These are phyloP conservation scores for Solenodon paradoxus DNA, from an alignment of 2,113 vertebrate genomes.

Conservation along the genomic window DNA sequence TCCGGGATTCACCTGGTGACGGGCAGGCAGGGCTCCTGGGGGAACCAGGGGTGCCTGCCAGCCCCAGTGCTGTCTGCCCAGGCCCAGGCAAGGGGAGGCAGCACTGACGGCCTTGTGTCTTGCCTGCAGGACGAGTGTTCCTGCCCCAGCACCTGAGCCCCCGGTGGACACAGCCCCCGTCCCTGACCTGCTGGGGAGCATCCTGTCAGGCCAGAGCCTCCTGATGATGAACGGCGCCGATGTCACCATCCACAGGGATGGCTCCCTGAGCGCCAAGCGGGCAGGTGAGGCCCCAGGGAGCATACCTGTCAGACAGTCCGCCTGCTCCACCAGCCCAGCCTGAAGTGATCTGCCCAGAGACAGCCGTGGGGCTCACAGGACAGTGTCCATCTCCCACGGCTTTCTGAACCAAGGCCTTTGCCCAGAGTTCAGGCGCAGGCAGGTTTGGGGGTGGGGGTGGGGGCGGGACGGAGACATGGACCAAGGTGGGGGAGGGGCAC, in stretches of 20 bases:
- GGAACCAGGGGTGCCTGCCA: neutral
- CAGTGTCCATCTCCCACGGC: too few species aligned
- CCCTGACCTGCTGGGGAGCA: slow-evolving; percentile 95
- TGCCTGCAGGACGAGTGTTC: slow-evolving; percentile 76
- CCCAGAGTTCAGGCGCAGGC: too few species aligned
- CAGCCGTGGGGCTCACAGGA: too few species aligned
- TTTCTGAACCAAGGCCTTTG: too few species aligned
- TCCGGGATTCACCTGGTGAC: too few species aligned
- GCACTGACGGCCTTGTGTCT: neutral
- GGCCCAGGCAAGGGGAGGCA: fast-evolving
- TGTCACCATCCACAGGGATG: slow-evolving; percentile 94
- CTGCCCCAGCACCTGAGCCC: slow-evolving; percentile 71
- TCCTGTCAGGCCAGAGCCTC: slow-evolving; percentile 93
- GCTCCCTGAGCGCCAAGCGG: slow-evolving; percentile 89
- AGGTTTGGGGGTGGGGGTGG: too few species aligned
- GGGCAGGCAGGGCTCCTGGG: too few species aligned
- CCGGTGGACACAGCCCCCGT: slow-evolving; percentile 87
- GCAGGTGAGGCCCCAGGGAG: slow-evolving; percentile 79
- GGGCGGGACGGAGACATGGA: too few species aligned
- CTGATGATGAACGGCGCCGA: slow-evolving; percentile 94
- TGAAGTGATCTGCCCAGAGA: too few species aligned
- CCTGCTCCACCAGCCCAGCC: too few species aligned
- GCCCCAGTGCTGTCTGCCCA: neutral
- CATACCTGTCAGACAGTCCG: neutral
- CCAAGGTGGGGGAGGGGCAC: too few species aligned